These are phyloP conservation scores for Parazoanthus darwini DNA, from an alignment of 92 coral and sea anemone species.

Conservation along the genomic window DNA sequence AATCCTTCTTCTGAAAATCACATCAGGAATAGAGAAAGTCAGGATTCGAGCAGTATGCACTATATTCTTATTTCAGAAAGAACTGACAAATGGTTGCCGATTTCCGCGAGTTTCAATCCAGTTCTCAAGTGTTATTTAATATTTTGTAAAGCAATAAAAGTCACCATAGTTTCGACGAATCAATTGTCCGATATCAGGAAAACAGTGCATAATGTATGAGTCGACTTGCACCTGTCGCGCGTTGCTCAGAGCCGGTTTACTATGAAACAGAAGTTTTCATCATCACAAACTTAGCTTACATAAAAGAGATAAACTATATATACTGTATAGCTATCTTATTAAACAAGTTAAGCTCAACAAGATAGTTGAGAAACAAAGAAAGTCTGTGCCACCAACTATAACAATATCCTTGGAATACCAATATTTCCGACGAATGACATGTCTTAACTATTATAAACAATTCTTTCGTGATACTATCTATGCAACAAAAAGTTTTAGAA, in stretches of 20 bases:
- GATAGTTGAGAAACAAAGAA: too few relatives aligned
- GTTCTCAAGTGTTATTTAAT: not conserved
- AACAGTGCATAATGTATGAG: not conserved
- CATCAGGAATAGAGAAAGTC: not conserved
- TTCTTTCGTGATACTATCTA: not conserved
- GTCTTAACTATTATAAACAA: not conserved
- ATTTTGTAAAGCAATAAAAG: not conserved
- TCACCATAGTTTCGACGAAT: constrained; percentile 5
- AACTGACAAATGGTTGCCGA: constrained; percentile 15
- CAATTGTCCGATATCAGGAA: not conserved
- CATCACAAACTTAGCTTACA: not conserved
- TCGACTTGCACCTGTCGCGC: not conserved
- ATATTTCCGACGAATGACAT: not conserved
- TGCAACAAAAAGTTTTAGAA: too few relatives aligned
- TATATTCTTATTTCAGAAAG: not conserved
- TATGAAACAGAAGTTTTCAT: not conserved
- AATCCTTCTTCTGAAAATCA: not conserved
- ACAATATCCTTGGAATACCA: not conserved
- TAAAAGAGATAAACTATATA: too few relatives aligned
- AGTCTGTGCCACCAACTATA: not conserved
- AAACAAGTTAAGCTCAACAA: not conserved
- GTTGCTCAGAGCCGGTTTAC: not conserved
- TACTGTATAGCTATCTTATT: not conserved
- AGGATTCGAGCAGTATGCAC: not conserved
- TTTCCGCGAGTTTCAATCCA: not conserved